Evolutionary conservation across 1,140 invertebrate genomes (phyloP).

Genomic region (Listronotus oregonensis): DNA sequence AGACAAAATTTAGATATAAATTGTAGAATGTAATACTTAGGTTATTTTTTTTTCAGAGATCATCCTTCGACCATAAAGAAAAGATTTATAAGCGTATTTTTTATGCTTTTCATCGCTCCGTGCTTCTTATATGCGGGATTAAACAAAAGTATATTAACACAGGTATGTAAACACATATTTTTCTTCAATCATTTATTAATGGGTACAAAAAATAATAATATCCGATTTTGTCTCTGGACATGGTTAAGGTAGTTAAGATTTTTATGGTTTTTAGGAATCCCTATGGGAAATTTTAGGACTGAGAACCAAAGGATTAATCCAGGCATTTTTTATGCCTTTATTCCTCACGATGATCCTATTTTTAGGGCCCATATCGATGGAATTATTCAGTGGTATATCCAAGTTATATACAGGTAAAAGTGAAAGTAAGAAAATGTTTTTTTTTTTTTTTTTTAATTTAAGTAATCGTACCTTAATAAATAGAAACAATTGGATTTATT

Average conservation of each 20-base stretch:
- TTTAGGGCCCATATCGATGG: slow-evolving; percentile 79
- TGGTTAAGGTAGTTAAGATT: background rate
- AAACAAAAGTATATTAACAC: slow-evolving; percentile 63
- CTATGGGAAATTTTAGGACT: slow-evolving; percentile 79
- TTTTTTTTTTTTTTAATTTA: background rate
- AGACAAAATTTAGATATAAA: too few species aligned
- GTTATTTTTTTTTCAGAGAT: slow-evolving; percentile 66
- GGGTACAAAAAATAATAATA: too few species aligned
- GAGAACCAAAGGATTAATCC: slow-evolving; percentile 71
- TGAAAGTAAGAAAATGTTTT: slow-evolving; percentile 13
- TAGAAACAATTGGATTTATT: too few species aligned
- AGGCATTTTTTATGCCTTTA: slow-evolving; percentile 76
- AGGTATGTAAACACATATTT: slow-evolving; percentile 61
- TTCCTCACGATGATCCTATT: slow-evolving; percentile 84
- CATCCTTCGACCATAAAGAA: slow-evolving; percentile 88
- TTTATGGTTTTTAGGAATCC: slow-evolving; percentile 59
- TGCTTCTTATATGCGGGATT: slow-evolving; percentile 74
- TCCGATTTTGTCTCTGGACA: background rate
- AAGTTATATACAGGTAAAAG: slow-evolving; percentile 70
- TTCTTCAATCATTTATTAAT: too few species aligned
- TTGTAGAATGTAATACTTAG: too few species aligned
- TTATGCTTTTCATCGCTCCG: slow-evolving; percentile 80
- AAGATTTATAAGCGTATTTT: slow-evolving; percentile 82
- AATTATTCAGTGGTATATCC: slow-evolving; percentile 70
- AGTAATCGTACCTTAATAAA: too few species aligned